These are phyloP conservation scores for Gasterosteus aculeatus DNA, from an alignment of 2,113 vertebrate genomes.

Conservation along the genomic window DNA sequence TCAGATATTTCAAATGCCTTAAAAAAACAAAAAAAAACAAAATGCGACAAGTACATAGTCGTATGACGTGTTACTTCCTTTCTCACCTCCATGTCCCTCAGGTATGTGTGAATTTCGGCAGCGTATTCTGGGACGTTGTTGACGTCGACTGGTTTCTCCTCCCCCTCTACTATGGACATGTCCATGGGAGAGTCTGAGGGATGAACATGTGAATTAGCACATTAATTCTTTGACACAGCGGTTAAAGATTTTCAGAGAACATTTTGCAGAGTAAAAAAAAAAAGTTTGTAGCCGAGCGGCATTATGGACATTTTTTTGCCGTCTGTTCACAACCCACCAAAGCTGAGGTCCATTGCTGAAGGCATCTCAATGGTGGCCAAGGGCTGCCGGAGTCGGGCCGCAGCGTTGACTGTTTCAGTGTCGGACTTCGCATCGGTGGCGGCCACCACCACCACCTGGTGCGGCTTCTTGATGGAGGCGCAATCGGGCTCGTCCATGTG, in stretches of 20 bases:
- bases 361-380: slow-evolving; percentile 84
- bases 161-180: slow-evolving; percentile 88
- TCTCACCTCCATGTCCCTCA: slow-evolving; percentile 94
- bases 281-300: background rate
- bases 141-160: slow-evolving; percentile 80
- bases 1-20: background rate
- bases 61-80: too few species aligned
- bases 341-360: slow-evolving; percentile 84
- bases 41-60: background rate
- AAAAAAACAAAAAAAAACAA: background rate
- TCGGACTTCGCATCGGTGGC: slow-evolving; percentile 45
- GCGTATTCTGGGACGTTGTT: slow-evolving; percentile 89
- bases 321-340: slow-evolving; percentile 78
- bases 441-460: background rate
- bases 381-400: slow-evolving; percentile 84
- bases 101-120: slow-evolving; percentile 88
- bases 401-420: slow-evolving; percentile 72
- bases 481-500: slow-evolving; percentile 90
- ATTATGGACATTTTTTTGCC: background rate
- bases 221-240: too few species aligned
- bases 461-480: slow-evolving; percentile 65
- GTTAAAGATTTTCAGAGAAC: too few species aligned
- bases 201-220: slow-evolving; percentile 6
- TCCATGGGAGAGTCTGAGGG: slow-evolving; percentile 92
- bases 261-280: background rate